phyloP scores from a whole-genome alignment of 2,888 invertebrate species.

The Lomographa bimaculata region DNA sequence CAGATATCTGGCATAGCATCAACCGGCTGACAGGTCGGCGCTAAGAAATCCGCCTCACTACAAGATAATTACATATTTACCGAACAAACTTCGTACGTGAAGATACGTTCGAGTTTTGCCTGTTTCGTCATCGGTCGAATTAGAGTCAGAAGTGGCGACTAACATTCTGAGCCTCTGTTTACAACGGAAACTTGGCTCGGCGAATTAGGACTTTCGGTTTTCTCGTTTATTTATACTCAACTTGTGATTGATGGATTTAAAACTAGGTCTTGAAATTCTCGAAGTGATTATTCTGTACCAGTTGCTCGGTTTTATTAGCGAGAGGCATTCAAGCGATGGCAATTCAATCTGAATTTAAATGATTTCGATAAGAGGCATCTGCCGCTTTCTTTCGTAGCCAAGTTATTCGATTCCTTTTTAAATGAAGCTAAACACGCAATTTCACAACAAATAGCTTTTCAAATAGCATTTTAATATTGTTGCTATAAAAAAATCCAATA shows the following conservation, averaged over 20 bases:
- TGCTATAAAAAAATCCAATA: not conserved
- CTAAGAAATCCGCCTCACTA: constrained; percentile 28
- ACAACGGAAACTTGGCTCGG: constrained; percentile 25
- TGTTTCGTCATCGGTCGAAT: constrained; percentile 34
- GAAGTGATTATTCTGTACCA: not conserved
- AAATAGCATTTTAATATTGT: constrained; percentile 21
- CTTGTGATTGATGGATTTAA: constrained; percentile 36
- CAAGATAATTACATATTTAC: constrained; percentile 18
- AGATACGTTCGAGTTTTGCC: constrained; percentile 25
- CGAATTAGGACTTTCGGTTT: constrained; percentile 28
- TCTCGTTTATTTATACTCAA: constrained; percentile 11
- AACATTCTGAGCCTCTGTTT: constrained; percentile 31
- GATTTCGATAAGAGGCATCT: constrained; percentile 10
- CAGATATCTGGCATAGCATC: constrained; percentile 50
- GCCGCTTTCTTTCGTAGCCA: constrained; percentile 15
- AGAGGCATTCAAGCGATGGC: constrained; percentile 3
- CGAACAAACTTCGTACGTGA: constrained; percentile 1
- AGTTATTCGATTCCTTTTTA: constrained; percentile 25
- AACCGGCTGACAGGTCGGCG: constrained; percentile 49
- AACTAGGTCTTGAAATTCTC: constrained; percentile 10
- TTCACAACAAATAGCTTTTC: constrained; percentile 10
- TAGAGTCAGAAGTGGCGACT: constrained; percentile 37
- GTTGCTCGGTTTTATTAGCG: constrained; percentile 1
- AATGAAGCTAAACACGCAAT: constrained; percentile 11
- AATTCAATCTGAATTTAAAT: constrained; percentile 7